phyloP scores from a whole-genome alignment of 2,888 invertebrate genomes.

The Operophtera brumata region DNA sequence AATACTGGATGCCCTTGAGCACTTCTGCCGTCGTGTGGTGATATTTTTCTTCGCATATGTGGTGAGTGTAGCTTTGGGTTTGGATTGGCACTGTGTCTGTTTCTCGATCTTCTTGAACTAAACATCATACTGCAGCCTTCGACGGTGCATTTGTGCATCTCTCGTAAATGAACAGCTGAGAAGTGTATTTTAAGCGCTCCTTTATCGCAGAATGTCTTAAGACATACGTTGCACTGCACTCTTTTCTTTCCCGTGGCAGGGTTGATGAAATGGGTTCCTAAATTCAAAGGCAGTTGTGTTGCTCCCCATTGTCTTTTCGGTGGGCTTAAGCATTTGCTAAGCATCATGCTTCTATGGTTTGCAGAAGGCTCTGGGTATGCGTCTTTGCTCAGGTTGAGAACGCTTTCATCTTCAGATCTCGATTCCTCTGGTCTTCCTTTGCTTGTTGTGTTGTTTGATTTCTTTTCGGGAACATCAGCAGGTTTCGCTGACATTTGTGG shows the following conservation, averaged over 20 bases:
- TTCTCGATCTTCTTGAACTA: slow-evolving; percentile 96
- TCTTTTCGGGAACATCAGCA: slow-evolving; percentile 64
- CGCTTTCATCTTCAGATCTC: slow-evolving; percentile 66
- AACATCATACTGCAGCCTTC: slow-evolving; percentile 99
- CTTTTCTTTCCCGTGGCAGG: slow-evolving; percentile 97
- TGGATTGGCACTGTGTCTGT: slow-evolving; percentile 98
- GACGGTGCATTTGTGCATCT: slow-evolving; percentile 99
- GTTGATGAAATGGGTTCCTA: slow-evolving; percentile 94
- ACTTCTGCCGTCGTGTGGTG: slow-evolving; percentile 95
- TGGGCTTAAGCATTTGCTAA: slow-evolving; percentile 85
- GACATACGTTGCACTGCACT: slow-evolving; percentile 98
- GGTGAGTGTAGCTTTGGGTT: slow-evolving; percentile 99
- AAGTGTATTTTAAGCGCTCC: slow-evolving; percentile 99
- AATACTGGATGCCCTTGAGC: slow-evolving; percentile 92
- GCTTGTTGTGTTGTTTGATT: slow-evolving; percentile 50
- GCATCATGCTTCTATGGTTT: slow-evolving; percentile 74
- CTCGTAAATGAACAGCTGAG: slow-evolving; percentile 98
- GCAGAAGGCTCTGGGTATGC: slow-evolving; percentile 59
- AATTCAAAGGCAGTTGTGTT: slow-evolving; percentile 87
- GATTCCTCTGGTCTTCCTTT: slow-evolving; percentile 57
- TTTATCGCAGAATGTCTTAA: slow-evolving; percentile 99
- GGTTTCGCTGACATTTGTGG: slow-evolving; percentile 81
- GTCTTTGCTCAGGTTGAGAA: slow-evolving; percentile 75
- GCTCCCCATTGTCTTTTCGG: slow-evolving; percentile 91
- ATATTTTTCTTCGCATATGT: slow-evolving; percentile 94